Conservation (phyloP, 1,140 invertebrate genomes). For the Aphidius gifuensis region DNA sequence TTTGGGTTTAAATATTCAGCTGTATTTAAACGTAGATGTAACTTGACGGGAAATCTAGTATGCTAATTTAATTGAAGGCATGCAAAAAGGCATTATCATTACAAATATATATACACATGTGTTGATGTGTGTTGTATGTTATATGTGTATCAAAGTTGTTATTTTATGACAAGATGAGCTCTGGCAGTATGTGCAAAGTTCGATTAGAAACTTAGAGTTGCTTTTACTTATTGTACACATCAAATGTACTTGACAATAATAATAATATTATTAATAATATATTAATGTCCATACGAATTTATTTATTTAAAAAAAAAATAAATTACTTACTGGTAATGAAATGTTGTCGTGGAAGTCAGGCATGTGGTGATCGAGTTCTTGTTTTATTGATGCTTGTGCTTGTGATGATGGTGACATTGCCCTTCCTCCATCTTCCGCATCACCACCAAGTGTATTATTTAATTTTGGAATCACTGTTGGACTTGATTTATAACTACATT, state of each 20-base stretch:
- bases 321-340: slow-evolving; percentile 47
- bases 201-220: not conserved
- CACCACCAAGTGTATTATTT: slow-evolving; percentile 62
- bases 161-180: no score
- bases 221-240: not conserved
- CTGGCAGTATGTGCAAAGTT: not conserved
- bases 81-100: no score
- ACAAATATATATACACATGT: no score
- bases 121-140: no score
- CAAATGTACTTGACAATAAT: not conserved
- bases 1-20: no score
- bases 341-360: slow-evolving; percentile 55
- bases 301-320: not conserved
- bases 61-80: no score
- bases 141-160: no score
- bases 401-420: slow-evolving; percentile 58
- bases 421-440: slow-evolving; percentile 59
- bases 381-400: slow-evolving; percentile 62
- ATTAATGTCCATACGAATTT: not conserved
- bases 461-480: slow-evolving; percentile 62
- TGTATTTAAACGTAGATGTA: not conserved
- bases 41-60: no score
- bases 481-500: slow-evolving; percentile 64
- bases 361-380: slow-evolving; percentile 59
- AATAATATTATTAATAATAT: not conserved